phyloP scores from a whole-genome alignment of 2,797 vertebrate species.

The Hippoglossus hippoglossus region DNA sequence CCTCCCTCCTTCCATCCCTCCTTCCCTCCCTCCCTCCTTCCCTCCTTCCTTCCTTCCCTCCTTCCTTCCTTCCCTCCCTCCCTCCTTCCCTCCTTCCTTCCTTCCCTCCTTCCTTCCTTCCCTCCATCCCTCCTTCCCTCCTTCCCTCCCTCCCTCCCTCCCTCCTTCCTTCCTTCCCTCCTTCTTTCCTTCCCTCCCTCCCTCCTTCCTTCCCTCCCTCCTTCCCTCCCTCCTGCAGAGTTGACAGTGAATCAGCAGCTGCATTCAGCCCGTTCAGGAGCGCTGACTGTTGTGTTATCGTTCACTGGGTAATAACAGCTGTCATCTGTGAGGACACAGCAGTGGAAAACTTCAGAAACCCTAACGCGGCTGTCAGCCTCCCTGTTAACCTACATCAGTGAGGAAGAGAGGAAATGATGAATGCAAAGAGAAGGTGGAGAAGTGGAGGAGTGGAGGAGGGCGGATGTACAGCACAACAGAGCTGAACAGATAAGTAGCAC shows the following conservation, averaged over 20 bases:
- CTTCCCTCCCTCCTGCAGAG: slow-evolving; percentile 1
- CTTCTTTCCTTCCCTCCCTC: too few relatives aligned
- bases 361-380: slow-evolving; percentile 42
- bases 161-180: too few relatives aligned
- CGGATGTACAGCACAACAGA: background rate
- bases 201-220: too few relatives aligned
- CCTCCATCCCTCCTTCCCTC: too few relatives aligned
- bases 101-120: too few relatives aligned
- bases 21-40: too few relatives aligned
- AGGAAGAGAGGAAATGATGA: background rate
- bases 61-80: too few relatives aligned
- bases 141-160: too few relatives aligned
- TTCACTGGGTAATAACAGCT: slow-evolving; percentile 60
- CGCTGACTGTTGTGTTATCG: slow-evolving; percentile 64
- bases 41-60: too few relatives aligned
- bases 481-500: background rate
- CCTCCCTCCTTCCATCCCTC: too few relatives aligned
- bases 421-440: background rate
- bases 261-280: slow-evolving; percentile 60
- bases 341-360: slow-evolving; percentile 22
- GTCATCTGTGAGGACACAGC: slow-evolving; percentile 54
- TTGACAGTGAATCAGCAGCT: slow-evolving; percentile 53
- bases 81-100: too few relatives aligned
- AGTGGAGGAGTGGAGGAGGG: background rate
- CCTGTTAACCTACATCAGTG: slow-evolving; percentile 32